These are phyloP conservation scores for Halichondria panicea DNA, from an alignment of 37 sponge, comb jelly and placozoan genomes.

Conservation along the genomic window DNA sequence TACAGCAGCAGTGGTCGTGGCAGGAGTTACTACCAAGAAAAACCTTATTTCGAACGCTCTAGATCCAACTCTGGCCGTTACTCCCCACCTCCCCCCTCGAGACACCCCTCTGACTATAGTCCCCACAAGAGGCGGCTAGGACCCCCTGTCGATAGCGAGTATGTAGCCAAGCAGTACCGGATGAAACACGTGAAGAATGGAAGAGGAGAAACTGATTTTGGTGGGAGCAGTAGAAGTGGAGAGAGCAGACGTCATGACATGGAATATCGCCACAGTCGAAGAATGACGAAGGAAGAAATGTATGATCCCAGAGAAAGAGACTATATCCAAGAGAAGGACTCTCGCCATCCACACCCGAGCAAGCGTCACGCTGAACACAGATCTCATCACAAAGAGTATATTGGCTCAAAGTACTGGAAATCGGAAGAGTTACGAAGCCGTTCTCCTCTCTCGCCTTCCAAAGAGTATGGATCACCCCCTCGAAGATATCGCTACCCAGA, in stretches of 20 bases:
- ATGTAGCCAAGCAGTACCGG: too few relatives aligned
- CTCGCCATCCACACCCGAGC: too few relatives aligned
- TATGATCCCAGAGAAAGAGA: background rate
- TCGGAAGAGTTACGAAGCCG: background rate
- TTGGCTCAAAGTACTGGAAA: background rate
- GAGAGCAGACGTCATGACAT: background rate
- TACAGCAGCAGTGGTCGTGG: too few relatives aligned
- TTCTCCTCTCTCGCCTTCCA: background rate
- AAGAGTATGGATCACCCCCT: background rate
- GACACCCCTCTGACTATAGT: too few relatives aligned
- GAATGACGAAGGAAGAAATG: background rate
- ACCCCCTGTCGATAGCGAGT: too few relatives aligned
- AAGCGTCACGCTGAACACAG: too few relatives aligned
- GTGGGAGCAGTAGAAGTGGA: background rate
- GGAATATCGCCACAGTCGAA: slow-evolving; percentile 3
- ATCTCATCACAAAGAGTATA: background rate
- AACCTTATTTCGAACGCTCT: too few relatives aligned
- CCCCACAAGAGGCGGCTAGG: too few relatives aligned
- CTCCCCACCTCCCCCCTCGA: too few relatives aligned
- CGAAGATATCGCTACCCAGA: background rate
- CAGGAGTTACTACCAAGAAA: too few relatives aligned
- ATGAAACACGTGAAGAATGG: background rate
- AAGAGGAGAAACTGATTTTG: too few relatives aligned
- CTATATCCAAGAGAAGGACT: background rate
- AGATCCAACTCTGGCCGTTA: too few relatives aligned